phyloP scores from a whole-genome alignment of 2,888 invertebrate species.

The Cremastobaeus sp. region DNA sequence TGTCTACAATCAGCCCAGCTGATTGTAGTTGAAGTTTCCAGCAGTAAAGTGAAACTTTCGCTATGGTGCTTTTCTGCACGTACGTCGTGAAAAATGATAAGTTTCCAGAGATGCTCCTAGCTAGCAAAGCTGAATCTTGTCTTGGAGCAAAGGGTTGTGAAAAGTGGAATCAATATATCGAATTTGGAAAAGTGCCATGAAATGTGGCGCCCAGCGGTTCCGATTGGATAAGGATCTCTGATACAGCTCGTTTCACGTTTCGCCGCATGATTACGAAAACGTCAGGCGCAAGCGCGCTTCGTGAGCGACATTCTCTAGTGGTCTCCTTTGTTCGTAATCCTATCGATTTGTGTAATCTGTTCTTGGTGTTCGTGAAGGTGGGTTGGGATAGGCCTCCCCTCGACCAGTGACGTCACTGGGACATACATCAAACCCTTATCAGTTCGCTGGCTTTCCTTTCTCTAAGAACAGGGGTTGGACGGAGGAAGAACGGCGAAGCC shows the following conservation, averaged over 20 bases:
- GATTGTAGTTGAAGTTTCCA: too few relatives aligned
- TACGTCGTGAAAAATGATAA: too few relatives aligned
- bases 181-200: slow-evolving; percentile 58
- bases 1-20: too few relatives aligned
- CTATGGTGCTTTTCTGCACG: too few relatives aligned
- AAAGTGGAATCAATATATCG: slow-evolving; percentile 37
- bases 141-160: slow-evolving; percentile 18
- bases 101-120: too few relatives aligned
- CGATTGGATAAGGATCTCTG: slow-evolving; percentile 60
- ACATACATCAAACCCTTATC: slow-evolving; percentile 78
- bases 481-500: slow-evolving; percentile 49
- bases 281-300: slow-evolving; percentile 63
- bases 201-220: slow-evolving; percentile 49
- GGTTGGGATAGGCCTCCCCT: slow-evolving; percentile 63
- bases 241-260: slow-evolving; percentile 62
- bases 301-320: slow-evolving; percentile 62
- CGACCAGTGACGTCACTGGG: slow-evolving; percentile 74
- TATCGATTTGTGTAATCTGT: slow-evolving; percentile 77
- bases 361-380: slow-evolving; percentile 67
- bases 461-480: slow-evolving; percentile 57
- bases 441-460: slow-evolving; percentile 69
- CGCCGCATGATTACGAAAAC: slow-evolving; percentile 63
- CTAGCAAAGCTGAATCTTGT: too few relatives aligned
- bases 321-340: slow-evolving; percentile 73
- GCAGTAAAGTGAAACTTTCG: too few relatives aligned